Percentiles rank a stretch among this genome's conserved stretches.
phyloP scores from a whole-genome alignment of 2,113 vertebrate species.

The Carassius carassius region DNA sequence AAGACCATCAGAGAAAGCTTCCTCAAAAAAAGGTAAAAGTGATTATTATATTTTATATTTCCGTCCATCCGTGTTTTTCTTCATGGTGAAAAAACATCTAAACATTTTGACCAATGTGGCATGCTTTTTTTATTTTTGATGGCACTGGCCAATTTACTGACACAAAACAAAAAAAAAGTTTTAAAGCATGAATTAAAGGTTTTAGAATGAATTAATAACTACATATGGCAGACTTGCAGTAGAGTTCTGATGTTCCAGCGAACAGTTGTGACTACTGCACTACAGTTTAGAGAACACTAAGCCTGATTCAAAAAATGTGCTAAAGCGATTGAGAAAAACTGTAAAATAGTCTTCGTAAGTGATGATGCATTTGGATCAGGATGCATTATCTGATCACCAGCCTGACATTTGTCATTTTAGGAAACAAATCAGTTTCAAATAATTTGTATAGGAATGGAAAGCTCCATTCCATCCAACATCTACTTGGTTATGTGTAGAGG shows the following conservation, averaged over 20 bases:
- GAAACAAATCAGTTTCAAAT: neutral
- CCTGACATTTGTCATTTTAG: neutral
- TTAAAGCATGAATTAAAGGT: too few relatives aligned
- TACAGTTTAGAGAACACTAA: neutral
- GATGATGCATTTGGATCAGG: neutral
- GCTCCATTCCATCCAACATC: neutral
- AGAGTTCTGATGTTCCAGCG: neutral
- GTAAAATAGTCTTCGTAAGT: neutral
- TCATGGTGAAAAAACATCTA: neutral
- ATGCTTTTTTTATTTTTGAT: neutral
- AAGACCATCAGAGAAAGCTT: too few relatives aligned
- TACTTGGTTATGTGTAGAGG: neutral
- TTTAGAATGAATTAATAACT: neutral
- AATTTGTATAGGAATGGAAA: neutral
- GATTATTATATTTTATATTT: too few relatives aligned
- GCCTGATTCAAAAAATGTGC: neutral
- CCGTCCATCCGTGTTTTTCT: too few relatives aligned
- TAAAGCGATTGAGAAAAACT: neutral
- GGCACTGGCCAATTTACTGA: neutral
- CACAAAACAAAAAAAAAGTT: too few relatives aligned
- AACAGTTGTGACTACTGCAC: neutral
- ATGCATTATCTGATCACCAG: neutral
- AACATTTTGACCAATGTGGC: neutral
- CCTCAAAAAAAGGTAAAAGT: too few relatives aligned
- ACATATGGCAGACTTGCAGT: neutral